A percentile compares a stretch with the other conserved stretches of the same genome.
Evolutionary conservation across 2,113 vertebrate species (phyloP).

Genomic region (Vulpes ferrilata): DNA sequence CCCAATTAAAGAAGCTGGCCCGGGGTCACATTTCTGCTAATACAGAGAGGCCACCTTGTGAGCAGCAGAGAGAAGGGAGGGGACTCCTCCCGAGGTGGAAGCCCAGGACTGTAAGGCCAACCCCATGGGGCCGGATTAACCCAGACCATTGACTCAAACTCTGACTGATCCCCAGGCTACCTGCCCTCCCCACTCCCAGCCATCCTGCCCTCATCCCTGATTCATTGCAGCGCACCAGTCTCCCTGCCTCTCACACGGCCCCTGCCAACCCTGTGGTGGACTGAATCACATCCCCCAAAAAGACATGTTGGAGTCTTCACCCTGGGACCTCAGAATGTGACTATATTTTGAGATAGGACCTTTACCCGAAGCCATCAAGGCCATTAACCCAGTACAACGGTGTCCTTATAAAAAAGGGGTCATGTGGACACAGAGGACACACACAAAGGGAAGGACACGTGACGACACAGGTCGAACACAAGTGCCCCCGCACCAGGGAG

Average conservation of each 20-base stretch:
- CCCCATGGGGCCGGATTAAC: neutral
- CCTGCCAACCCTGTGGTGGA: too few relatives aligned
- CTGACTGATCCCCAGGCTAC: rapidly evolving
- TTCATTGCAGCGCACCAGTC: rapidly evolving
- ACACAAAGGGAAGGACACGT: rapidly evolving
- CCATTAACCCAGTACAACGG: rapidly evolving
- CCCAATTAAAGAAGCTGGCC: neutral
- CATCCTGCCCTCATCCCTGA: neutral
- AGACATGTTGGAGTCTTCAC: rapidly evolving
- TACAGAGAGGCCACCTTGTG: neutral
- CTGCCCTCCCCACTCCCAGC: too few relatives aligned
- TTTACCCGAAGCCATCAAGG: neutral
- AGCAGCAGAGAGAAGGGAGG: neutral
- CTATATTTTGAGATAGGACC: neutral
- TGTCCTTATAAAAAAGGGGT: neutral
- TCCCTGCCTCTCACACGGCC: rapidly evolving
- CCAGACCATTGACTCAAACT: neutral
- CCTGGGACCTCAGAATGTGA: neutral
- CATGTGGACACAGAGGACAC: neutral
- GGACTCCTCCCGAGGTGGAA: neutral
- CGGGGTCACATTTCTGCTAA: neutral
- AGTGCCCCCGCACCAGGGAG: rapidly evolving
- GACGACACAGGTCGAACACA: rapidly evolving
- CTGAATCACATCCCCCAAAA: neutral
- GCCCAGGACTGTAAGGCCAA: neutral